Percentiles rank a stretch among this genome's conserved stretches.
Evolutionary conservation across 2,888 invertebrate genomes (phyloP).

Genomic region (Mallateleia sp.): DNA sequence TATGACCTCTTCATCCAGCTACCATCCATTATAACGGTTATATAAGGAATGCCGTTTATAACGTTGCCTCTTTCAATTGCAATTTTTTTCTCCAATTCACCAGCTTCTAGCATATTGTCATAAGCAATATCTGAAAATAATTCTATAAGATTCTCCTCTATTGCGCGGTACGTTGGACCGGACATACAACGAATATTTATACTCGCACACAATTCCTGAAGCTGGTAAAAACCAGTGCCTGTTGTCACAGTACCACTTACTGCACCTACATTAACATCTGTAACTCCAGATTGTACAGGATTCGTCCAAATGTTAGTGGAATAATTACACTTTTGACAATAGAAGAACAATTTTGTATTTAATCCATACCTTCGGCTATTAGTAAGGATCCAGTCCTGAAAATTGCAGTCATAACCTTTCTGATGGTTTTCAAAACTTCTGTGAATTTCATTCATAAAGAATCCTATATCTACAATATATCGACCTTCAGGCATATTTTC

Average conservation of each 20-base stretch:
- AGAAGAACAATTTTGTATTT: too few relatives aligned
- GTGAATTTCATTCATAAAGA: too few relatives aligned
- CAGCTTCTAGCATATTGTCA: slow-evolving; percentile 49
- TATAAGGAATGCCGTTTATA: slow-evolving; percentile 64
- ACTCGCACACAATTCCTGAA: slow-evolving; percentile 68
- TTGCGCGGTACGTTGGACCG: slow-evolving; percentile 36
- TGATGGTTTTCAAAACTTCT: too few relatives aligned
- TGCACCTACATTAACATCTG: slow-evolving; percentile 62
- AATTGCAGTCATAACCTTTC: too few relatives aligned
- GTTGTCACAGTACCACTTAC: slow-evolving; percentile 68
- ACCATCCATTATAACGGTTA: slow-evolving; percentile 72
- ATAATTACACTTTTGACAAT: too few relatives aligned
- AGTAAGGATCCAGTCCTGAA: too few relatives aligned
- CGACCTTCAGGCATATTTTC: too few relatives aligned
- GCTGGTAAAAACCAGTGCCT: slow-evolving; percentile 73
- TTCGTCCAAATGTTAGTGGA: too few relatives aligned
- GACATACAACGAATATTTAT: slow-evolving; percentile 73
- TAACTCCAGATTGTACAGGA: too few relatives aligned
- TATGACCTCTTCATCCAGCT: slow-evolving; percentile 79
- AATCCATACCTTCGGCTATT: too few relatives aligned
- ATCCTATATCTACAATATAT: too few relatives aligned
- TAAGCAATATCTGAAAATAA: slow-evolving; percentile 21
- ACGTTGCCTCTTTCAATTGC: slow-evolving; percentile 53
- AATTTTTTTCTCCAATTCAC: slow-evolving; percentile 53
- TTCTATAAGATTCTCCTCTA: slow-evolving; percentile 37